These are phyloP conservation scores for Cydia strobilella DNA, from an alignment of 1,140 invertebrate genomes.

Conservation along the genomic window DNA sequence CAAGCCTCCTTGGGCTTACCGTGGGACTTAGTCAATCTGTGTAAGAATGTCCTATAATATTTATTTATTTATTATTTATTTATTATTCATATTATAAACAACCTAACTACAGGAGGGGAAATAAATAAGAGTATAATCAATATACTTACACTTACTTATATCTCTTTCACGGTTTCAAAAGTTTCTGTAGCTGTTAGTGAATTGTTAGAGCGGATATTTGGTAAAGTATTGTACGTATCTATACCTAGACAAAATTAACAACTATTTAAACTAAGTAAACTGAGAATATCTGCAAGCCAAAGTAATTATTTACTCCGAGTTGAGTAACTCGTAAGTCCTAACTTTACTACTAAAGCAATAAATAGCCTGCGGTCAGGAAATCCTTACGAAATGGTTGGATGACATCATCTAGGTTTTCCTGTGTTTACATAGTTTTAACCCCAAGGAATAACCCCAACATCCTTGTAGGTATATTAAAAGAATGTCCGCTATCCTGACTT, in stretches of 20 bases:
- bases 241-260: background rate
- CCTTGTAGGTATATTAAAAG: too few relatives aligned
- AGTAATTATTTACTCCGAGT: background rate
- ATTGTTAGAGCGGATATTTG: background rate
- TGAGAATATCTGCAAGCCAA: background rate
- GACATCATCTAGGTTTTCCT: conserved; percentile 16
- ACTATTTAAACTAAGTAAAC: background rate
- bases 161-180: too few relatives aligned
- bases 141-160: too few relatives aligned
- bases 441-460: background rate
- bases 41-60: too few relatives aligned
- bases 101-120: too few relatives aligned
- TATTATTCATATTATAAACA: too few relatives aligned
- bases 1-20: too few relatives aligned
- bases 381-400: conserved; percentile 4
- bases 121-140: too few relatives aligned
- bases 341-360: conserved; percentile 10
- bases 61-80: too few relatives aligned
- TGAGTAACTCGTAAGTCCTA: background rate
- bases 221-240: background rate
- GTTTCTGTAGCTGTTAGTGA: too few relatives aligned
- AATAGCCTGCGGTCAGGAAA: conserved; percentile 13
- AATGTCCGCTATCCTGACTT: too few relatives aligned
- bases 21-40: too few relatives aligned
- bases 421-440: conserved; percentile 12